Conservation (phyloP, 92 coral and sea anemone genomes). For the Bergia sp. region DNA sequence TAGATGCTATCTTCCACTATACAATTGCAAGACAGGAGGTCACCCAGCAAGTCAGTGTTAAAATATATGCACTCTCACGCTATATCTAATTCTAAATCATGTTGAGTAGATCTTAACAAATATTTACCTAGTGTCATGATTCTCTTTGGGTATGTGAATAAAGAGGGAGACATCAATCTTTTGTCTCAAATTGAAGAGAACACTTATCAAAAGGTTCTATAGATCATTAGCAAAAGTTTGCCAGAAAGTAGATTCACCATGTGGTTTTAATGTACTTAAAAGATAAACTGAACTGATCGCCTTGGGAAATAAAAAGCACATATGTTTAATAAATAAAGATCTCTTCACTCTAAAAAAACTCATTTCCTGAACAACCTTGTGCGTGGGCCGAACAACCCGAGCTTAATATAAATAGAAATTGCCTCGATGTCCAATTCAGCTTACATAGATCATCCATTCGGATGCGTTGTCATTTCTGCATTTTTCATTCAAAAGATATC, state of each 20-base stretch:
- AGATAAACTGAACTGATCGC: background rate
- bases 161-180: background rate
- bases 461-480: background rate
- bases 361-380: background rate
- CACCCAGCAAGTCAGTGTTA: background rate
- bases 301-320: slow-evolving; percentile 2
- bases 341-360: background rate
- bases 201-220: background rate
- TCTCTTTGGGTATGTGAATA: background rate
- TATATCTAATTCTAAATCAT: background rate
- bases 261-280: slow-evolving; percentile 5
- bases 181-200: background rate
- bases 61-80: slow-evolving; percentile 19
- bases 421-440: background rate
- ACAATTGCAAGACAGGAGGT: background rate
- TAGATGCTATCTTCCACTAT: slow-evolving; percentile 9
- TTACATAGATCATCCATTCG: background rate
- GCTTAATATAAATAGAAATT: background rate
- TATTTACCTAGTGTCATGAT: background rate
- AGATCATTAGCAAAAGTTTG: background rate
- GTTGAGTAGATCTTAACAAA: background rate
- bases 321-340: background rate
- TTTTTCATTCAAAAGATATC: background rate
- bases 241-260: background rate
- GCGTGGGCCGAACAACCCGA: background rate